Base-by-base conservation (phyloP, 2,797 vertebrate species). In the Todus mexicanus region DNA sequence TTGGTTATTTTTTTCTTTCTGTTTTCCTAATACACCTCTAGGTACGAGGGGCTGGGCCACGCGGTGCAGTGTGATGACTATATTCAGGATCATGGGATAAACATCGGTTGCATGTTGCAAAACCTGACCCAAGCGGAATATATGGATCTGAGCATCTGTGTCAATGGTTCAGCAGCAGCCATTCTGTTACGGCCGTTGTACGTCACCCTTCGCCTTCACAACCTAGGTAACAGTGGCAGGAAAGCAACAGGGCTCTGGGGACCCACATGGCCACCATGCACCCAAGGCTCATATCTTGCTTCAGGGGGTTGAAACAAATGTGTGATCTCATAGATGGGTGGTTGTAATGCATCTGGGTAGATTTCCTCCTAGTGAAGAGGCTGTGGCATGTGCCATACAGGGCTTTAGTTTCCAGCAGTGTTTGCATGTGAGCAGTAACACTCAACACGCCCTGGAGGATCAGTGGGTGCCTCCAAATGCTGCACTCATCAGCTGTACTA, bases 41-140 rank as follows among this genome's bases (percentile, higher is more conserved):
- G 98, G 98, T 97, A 98, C 13, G 65, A 97, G 31, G 97, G 97
- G 16, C 94, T 98, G 96, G 90, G 88, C 11, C 90, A 71, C 0
- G 48, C 82, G 0, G 13, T 15, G 29, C 92, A 96, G 56, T 98
- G 98, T 17, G 38, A 22, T 1, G 57, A 89, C 54, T 98, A 98
- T 9, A 74, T 97, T 54, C 94, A 89, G 74, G 51, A 66, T 7
- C 66, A 64, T 0, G 96, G 93, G 7, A 37, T 79, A 42, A 97
- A 97, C 23, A 10, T 90, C 4, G 98, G 98, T 85, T 98, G 98
- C 35, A 64, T 14, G 9, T 89, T 98, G 93, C 90, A 74, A 15
- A 85, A 93, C 29, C 88, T 98, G 47, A 87, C 95, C 56, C 95
- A 95, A 80, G 89, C 97, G 22, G 96, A 98, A 6, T 98, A 97